Evolutionary conservation across 2,888 invertebrate species (phyloP), one percentile per base, ranked within the genome.

Genomic region (Rhopalosiphum nymphaeae): DNA sequence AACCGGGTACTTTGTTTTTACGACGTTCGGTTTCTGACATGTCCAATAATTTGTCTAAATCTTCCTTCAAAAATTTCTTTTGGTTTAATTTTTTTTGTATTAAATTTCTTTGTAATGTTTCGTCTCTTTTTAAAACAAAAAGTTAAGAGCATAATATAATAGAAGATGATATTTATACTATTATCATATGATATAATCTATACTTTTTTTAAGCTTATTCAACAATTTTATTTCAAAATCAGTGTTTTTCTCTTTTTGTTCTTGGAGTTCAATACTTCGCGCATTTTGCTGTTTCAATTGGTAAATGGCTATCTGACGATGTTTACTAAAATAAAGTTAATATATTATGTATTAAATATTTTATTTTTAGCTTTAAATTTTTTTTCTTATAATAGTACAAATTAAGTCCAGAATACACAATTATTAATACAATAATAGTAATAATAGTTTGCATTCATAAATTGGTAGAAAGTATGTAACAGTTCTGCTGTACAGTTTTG

Each of bases 1-100:
- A 25, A 42, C 56, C 5, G 26, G 85, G 91, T 85, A 85, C 85
- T 44, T 85, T n/a, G 9, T 56, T 85, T 56, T 91, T 91, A 85
- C 56, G 44, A 57, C 25, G 91, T 91, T 57, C 56, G 3, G 36
- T 29, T 89, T 61, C 36, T 56, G 10, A 13, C 4, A 25, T n/a
- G 53, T 0, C 16, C 21, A 85, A 91, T 16, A 42, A 91, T 91
- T 91, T 91, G 16, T 91, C 44, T 1, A 56, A 29, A 44, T 91
- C 85, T n/a, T 85, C 85, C 9, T 56, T 29, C 57, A 85, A 85
- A 5, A 56, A 56, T 57, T 85, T 84, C n/a, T 44, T 91, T 25
- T 42, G 42, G 25, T 10, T 56, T 10, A 91, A 46, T 84, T 56
- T 91, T 44, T 91, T 91, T 26, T 44, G 42, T 44, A 56, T 21